Evolutionary conservation across 1,140 invertebrate genomes (phyloP).

Genomic region (Trichonephila inaurata): DNA sequence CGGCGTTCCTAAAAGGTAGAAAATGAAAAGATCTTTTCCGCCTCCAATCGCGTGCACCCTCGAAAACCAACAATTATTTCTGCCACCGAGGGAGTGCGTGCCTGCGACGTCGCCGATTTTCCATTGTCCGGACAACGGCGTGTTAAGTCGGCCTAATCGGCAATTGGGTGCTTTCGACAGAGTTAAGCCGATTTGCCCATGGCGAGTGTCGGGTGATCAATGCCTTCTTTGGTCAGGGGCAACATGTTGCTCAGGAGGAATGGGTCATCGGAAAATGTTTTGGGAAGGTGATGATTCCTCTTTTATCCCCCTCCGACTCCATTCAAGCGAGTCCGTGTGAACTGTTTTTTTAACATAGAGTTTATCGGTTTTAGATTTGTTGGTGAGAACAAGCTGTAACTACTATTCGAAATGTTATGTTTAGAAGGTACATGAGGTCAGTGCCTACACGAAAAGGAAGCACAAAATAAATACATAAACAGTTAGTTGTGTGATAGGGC

Average conservation of each 20-base stretch:
- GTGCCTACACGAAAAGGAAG: too few relatives aligned
- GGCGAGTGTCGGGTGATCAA: background rate
- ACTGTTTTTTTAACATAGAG: background rate
- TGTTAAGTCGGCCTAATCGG: slow-evolving; percentile 53
- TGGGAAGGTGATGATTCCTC: background rate
- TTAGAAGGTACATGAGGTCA: too few relatives aligned
- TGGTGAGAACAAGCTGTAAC: too few relatives aligned
- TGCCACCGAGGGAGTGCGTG: slow-evolving; percentile 24
- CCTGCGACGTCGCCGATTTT: background rate
- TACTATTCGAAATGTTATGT: too few relatives aligned
- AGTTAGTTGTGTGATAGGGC: too few relatives aligned
- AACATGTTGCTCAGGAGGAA: background rate
- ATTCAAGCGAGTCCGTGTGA: slow-evolving; percentile 10
- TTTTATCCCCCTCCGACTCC: background rate
- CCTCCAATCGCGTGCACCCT: background rate
- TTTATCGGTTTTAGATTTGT: too few relatives aligned
- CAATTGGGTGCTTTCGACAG: slow-evolving; percentile 20
- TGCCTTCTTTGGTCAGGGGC: slow-evolving; percentile 4
- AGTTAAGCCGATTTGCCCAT: slow-evolving; percentile 45
- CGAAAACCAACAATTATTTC: slow-evolving; percentile 62
- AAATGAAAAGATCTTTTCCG: slow-evolving; percentile 34
- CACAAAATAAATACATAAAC: too few relatives aligned
- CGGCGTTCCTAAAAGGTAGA: background rate
- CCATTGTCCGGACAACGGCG: slow-evolving; percentile 46
- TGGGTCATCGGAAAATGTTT: background rate